These are phyloP conservation scores for Tokudaia tokunoshimensis DNA, from an alignment of 2,797 vertebrate genomes.

Conservation along the genomic window DNA sequence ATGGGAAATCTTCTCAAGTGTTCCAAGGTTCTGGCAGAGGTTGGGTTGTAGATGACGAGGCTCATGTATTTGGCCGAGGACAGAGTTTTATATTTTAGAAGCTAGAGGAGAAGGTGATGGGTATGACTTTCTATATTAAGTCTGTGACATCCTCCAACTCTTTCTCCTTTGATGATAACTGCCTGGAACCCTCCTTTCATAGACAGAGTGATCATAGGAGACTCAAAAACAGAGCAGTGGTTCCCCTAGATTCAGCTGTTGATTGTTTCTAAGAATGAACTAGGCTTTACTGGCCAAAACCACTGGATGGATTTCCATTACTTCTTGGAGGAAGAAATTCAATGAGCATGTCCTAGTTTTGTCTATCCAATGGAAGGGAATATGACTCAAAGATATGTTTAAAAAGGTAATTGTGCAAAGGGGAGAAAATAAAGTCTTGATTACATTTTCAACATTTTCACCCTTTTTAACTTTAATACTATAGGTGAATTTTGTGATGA, in stretches of 20 bases:
- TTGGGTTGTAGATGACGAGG: not conserved
- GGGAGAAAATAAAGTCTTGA: not conserved
- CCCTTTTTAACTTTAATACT: constrained; percentile 42
- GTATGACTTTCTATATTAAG: not conserved
- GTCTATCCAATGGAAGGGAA: constrained; percentile 58
- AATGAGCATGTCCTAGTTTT: constrained; percentile 36
- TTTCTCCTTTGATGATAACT: not conserved
- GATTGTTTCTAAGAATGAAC: not conserved
- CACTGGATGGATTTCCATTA: constrained; percentile 35
- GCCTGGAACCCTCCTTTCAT: not conserved
- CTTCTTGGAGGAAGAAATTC: constrained; percentile 47
- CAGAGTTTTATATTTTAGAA: not conserved
- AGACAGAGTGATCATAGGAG: not conserved
- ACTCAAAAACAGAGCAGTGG: not conserved
- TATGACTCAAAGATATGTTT: constrained; percentile 43
- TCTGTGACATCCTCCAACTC: not conserved
- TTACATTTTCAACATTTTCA: constrained; percentile 46
- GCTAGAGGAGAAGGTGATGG: not conserved
- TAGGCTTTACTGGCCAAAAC: constrained; percentile 41
- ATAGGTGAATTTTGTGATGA: constrained; percentile 73
- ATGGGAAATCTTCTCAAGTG: not conserved
- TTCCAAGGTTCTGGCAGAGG: not conserved
- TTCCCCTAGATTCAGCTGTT: constrained; percentile 3
- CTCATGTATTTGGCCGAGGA: not conserved
- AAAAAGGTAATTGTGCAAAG: constrained; percentile 4